Evolutionary conservation across 2,113 vertebrate genomes (phyloP).

Genomic region (Rana temporaria): DNA sequence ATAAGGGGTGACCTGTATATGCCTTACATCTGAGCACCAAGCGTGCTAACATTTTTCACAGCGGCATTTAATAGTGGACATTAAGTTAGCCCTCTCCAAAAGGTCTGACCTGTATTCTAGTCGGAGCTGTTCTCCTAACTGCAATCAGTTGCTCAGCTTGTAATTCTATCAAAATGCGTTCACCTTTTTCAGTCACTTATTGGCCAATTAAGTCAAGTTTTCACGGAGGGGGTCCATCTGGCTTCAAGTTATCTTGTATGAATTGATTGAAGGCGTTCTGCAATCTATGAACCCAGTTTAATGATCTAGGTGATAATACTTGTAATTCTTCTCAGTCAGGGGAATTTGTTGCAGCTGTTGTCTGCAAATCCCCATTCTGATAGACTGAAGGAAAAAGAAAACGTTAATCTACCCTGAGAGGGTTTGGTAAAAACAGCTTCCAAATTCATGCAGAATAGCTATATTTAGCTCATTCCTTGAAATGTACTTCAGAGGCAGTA

Average conservation of each 20-base stretch:
- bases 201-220: constrained; percentile 99
- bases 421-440: constrained; percentile 77
- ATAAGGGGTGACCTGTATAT: constrained; percentile 93
- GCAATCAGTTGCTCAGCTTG: constrained; percentile 89
- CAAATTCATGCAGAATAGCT: constrained; percentile 65
- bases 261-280: constrained; percentile 97
- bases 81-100: constrained; percentile 82
- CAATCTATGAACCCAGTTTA: constrained; percentile 96
- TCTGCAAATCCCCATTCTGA: constrained; percentile 91
- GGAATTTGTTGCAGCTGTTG: constrained; percentile 97
- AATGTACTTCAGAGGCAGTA: constrained; percentile 22
- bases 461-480: constrained; percentile 14
- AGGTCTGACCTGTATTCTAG: constrained; percentile 77
- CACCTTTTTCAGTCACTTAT: constrained; percentile 97
- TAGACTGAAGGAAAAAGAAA: constrained; percentile 84
- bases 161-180: constrained; percentile 98
- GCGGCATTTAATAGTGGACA: constrained; percentile 90
- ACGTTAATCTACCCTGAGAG: constrained; percentile 87
- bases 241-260: constrained; percentile 93
- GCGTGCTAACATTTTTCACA: constrained; percentile 93
- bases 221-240: constrained; percentile 98
- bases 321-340: constrained; percentile 99
- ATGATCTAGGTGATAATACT: constrained; percentile 99
- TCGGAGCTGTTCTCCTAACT: constrained; percentile 78
- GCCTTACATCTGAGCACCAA: constrained; percentile 83